A percentile compares a stretch with the other conserved stretches of the same genome.
Evolutionary conservation across 2,888 invertebrate genomes (phyloP).

Genomic region (Lumbricus terrestris): DNA sequence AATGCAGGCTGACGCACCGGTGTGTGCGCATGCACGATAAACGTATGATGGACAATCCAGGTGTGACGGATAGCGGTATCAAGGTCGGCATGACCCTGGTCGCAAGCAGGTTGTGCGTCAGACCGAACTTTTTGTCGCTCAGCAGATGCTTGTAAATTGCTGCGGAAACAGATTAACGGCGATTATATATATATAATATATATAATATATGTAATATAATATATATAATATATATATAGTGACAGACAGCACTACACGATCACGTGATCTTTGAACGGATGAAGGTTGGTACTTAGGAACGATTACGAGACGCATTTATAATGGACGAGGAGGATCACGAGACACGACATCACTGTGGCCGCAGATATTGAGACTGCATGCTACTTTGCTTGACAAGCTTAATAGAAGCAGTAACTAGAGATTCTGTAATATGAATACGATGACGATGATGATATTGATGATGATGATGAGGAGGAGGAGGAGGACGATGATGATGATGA

Average conservation of each 20-base stretch:
- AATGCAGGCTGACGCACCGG: no score
- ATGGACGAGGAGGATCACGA: background rate
- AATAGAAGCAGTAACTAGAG: no score
- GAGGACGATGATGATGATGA: no score
- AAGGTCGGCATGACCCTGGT: conserved; percentile 89
- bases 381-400: background rate
- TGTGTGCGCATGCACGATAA: no score
- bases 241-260: no score
- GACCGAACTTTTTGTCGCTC: conserved; percentile 83
- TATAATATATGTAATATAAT: no score
- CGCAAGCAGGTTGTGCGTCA: conserved; percentile 87
- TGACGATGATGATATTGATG: no score
- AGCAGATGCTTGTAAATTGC: conserved; percentile 89
- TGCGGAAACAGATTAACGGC: conserved; percentile 58
- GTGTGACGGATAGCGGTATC: conserved; percentile 88
- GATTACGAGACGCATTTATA: background rate
- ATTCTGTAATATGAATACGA: no score
- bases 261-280: background rate
- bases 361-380: background rate
- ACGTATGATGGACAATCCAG: conserved; percentile 77
- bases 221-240: no score
- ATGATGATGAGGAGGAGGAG: no score
- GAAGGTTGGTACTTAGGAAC: background rate
- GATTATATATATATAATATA: no score
- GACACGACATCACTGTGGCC: no score